These are phyloP conservation scores for Barnardius zonarius DNA, from an alignment of 2,113 vertebrate species.

Conservation along the genomic window DNA sequence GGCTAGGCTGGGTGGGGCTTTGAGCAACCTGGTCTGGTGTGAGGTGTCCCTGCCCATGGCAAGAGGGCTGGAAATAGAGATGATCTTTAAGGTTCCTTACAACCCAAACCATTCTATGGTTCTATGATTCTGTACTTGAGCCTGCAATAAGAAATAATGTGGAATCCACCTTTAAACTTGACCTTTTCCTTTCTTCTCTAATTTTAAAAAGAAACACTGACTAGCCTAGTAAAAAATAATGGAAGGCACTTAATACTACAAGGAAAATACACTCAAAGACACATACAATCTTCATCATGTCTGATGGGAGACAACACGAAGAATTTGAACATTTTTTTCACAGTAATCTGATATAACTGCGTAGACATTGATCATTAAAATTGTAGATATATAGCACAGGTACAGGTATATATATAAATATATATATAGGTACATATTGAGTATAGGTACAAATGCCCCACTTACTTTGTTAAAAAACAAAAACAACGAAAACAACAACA, in stretches of 20 bases:
- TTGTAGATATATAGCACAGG: not conserved
- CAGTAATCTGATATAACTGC: not conserved
- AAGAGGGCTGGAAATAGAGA: rapidly evolving
- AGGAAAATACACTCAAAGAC: not conserved
- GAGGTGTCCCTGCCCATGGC: not conserved
- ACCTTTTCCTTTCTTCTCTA: not conserved
- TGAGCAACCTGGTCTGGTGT: not conserved
- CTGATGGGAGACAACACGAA: not conserved
- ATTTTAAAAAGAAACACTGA: not conserved
- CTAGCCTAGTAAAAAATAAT: not conserved
- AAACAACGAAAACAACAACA: not conserved
- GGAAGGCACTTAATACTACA: not conserved
- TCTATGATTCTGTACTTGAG: not conserved
- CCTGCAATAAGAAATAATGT: not conserved
- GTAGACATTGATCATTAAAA: not conserved
- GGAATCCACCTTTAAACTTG: not conserved
- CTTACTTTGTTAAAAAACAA: not conserved
- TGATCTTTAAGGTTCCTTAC: not conserved
- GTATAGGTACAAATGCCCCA: not conserved
- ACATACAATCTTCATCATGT: not conserved
- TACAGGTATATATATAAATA: not conserved
- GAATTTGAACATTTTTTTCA: not conserved
- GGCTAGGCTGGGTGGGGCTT: not conserved
- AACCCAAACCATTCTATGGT: not conserved
- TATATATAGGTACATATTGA: not conserved